These are phyloP conservation scores for Pseudocheirus occidentalis DNA, from an alignment of 2,797 vertebrate genomes.

Conservation along the genomic window DNA sequence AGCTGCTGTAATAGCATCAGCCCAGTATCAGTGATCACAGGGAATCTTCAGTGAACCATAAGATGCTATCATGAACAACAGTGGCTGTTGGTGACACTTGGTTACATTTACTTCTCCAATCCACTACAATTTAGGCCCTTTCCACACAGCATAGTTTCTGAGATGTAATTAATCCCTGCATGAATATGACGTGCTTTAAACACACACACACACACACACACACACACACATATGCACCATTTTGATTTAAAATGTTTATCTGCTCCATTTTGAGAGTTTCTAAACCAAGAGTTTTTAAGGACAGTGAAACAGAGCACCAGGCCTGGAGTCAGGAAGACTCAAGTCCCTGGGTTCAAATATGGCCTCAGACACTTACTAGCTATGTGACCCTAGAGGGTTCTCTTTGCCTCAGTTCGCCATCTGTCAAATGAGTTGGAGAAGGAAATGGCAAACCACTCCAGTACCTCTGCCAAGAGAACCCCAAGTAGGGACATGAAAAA, in stretches of 20 bases:
- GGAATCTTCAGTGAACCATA: constrained; percentile 37
- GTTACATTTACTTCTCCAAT: background rate
- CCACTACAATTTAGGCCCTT: constrained; percentile 1
- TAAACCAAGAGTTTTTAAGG: background rate
- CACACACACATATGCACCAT: background rate
- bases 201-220: background rate
- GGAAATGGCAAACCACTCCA: background rate
- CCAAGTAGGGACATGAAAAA: background rate
- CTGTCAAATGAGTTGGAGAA: background rate
- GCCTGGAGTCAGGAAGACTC: background rate
- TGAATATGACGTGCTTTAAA: background rate
- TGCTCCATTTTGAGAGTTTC: background rate
- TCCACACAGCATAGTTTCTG: constrained; percentile 28
- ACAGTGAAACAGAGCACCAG: background rate
- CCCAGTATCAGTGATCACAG: constrained; percentile 33
- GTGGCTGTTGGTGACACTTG: background rate
- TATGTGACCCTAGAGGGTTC: background rate
- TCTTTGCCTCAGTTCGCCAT: background rate
- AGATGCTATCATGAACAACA: background rate
- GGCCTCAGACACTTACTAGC: background rate
- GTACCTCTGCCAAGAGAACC: background rate
- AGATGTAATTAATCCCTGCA: constrained; percentile 32
- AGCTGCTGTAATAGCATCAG: constrained; percentile 64
- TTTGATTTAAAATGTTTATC: background rate
- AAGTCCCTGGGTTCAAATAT: background rate